These are phyloP conservation scores for Drosophila sproati DNA, from an alignment of 1,140 invertebrate genomes.

Conservation along the genomic window DNA sequence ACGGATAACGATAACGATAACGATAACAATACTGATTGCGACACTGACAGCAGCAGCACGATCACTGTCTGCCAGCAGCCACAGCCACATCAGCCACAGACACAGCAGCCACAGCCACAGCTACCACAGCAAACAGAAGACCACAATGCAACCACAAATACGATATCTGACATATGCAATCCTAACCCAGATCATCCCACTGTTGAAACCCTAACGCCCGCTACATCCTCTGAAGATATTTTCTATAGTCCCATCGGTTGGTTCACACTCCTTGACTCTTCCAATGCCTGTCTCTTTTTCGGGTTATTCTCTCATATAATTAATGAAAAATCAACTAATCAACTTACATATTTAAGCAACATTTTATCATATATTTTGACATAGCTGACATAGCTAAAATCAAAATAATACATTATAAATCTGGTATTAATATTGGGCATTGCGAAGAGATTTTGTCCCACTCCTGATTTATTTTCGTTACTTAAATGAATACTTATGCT, in stretches of 20 bases:
- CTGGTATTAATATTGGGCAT: too few relatives aligned
- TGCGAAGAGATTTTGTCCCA: too few relatives aligned
- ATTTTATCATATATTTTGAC: too few relatives aligned
- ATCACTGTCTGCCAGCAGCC: slow-evolving; percentile 27
- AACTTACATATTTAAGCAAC: too few relatives aligned
- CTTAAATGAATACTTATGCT: not conserved
- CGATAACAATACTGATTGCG: slow-evolving; percentile 32
- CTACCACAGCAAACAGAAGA: not conserved
- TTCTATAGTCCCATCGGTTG: slow-evolving; percentile 82
- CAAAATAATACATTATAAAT: too few relatives aligned
- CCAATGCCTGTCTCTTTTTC: not conserved
- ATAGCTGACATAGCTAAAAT: too few relatives aligned
- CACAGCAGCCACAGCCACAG: too few relatives aligned
- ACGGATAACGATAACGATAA: slow-evolving; percentile 12
- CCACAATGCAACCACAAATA: slow-evolving; percentile 29
- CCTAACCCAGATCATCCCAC: slow-evolving; percentile 46
- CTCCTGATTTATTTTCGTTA: not conserved
- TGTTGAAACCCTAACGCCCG: slow-evolving; percentile 72
- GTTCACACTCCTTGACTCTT: slow-evolving; percentile 24
- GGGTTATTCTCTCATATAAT: too few relatives aligned
- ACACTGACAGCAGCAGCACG: slow-evolving; percentile 52
- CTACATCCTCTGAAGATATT: slow-evolving; percentile 79
- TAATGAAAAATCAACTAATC: too few relatives aligned
- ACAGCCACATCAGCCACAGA: too few relatives aligned
- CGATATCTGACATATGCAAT: slow-evolving; percentile 34